Conservation (phyloP, 1,140 invertebrate species). For the Anastatus disparis region DNA sequence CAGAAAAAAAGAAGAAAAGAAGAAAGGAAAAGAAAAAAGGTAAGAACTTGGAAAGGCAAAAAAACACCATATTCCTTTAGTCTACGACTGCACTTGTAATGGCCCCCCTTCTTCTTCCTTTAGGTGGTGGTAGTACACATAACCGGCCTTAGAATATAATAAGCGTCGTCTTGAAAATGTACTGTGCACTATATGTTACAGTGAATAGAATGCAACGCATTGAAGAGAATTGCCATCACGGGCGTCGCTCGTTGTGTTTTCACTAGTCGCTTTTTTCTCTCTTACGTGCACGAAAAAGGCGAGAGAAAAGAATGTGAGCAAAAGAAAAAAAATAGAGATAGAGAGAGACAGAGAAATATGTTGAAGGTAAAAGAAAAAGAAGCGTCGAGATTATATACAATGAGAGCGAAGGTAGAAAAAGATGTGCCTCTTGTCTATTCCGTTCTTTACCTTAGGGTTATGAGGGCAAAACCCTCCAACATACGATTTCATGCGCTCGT, state of each 20-base stretch:
- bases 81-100: background rate
- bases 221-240: background rate
- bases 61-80: background rate
- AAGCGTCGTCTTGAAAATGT: constrained; percentile 2
- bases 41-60: background rate
- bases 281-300: background rate
- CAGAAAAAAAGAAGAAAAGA: background rate
- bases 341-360: background rate
- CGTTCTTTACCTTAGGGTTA: background rate
- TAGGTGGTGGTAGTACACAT: no score
- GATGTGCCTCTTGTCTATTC: background rate
- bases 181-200: background rate
- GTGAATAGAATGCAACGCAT: no score
- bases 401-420: constrained; percentile 2
- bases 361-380: background rate
- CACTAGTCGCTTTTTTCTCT: background rate
- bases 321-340: background rate
- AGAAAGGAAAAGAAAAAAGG: background rate
- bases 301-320: constrained; percentile 4
- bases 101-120: no score
- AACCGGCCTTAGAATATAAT: constrained; percentile 6
- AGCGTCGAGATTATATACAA: background rate
- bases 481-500: background rate
- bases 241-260: background rate
- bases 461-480: constrained; percentile 2